Conservation (phyloP, 2,113 vertebrate species). For the Hystrix brachyura region DNA sequence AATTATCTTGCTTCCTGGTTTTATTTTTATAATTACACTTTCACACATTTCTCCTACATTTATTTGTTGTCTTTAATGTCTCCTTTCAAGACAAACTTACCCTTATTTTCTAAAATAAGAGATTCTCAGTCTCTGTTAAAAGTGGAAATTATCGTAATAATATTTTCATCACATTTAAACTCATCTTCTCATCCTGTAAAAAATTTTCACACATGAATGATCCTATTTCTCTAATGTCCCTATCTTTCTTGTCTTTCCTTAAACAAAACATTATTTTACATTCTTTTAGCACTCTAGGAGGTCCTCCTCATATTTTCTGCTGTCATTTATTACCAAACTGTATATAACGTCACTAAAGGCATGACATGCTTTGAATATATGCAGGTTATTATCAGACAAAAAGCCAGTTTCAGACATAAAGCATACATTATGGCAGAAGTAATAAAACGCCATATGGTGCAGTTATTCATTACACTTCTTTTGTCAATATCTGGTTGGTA, state of each 20-base stretch:
- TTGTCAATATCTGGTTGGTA: slow-evolving; percentile 71
- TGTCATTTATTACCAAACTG: slow-evolving; percentile 12
- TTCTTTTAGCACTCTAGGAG: accelerated
- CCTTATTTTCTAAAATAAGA: neutral
- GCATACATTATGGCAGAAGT: neutral
- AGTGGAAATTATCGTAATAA: neutral
- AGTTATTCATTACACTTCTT: slow-evolving; percentile 42
- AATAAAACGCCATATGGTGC: neutral
- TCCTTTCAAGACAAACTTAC: neutral
- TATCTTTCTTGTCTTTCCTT: neutral
- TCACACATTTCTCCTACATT: neutral
- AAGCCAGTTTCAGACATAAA: neutral
- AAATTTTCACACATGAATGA: neutral
- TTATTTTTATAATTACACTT: neutral
- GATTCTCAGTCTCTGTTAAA: neutral
- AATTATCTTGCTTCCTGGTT: neutral
- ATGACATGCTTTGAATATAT: neutral
- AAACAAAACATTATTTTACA: neutral
- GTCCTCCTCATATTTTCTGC: neutral
- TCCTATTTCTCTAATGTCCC: neutral
- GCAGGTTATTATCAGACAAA: slow-evolving; percentile 47
- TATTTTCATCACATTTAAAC: neutral
- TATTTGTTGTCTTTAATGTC: accelerated
- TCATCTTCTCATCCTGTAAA: neutral
- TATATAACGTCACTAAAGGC: neutral